Base-by-base conservation (phyloP, 2,797 vertebrate species). In the Phrynocephalus vlangalii region DNA sequence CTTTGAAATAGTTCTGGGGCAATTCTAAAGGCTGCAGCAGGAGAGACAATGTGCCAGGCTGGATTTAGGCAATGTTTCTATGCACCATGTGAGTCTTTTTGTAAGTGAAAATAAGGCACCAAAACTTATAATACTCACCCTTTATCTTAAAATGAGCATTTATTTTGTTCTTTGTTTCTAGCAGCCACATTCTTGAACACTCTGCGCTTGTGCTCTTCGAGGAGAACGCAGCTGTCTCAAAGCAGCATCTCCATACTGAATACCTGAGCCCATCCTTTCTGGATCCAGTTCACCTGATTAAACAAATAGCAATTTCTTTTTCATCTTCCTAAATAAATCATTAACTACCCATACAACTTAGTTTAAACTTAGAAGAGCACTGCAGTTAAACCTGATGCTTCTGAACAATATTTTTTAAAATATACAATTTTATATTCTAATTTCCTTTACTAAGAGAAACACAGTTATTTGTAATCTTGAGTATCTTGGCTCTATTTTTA, bases 181-280 rank as follows among this genome's bases (percentile, higher is more conserved):
- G 86, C 97, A 97, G 2, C 97, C 97, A 50, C 97, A 97, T 28
- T 97, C 97, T 84, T 97, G 97, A 84, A 93, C 95, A 79, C 94
- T 96, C 7, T 96, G 95, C 86, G 96, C 94, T 90, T 97, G 97
- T 63, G 96, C 91, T 56, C 97, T 96, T 2, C 96, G 95, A 1
- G 97, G 97, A n/a, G 97, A 97, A 91, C 97, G 94, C 81, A 97
- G 91, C 90, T 97, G 97, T 91, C 97, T 94, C 93, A 97, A 92
- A 84, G 97, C 97, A 50, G 96, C 97, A 2, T 97, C 97, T 93
- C 97, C 97, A 20, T 97, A 97, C 72, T 97, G 97, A 92, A 97
- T 97, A 79, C 97, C 97, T 24, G 97, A 97, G 89, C 97, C 97
- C 97, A 97, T 97, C 87, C 97, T 96, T 90, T 97, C 97, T 0